Percentiles rank a stretch among this genome's conserved stretches.
phyloP scores from a whole-genome alignment of 37 sponge, comb jelly and placozoan species.

The Chondrosia reniformis region DNA sequence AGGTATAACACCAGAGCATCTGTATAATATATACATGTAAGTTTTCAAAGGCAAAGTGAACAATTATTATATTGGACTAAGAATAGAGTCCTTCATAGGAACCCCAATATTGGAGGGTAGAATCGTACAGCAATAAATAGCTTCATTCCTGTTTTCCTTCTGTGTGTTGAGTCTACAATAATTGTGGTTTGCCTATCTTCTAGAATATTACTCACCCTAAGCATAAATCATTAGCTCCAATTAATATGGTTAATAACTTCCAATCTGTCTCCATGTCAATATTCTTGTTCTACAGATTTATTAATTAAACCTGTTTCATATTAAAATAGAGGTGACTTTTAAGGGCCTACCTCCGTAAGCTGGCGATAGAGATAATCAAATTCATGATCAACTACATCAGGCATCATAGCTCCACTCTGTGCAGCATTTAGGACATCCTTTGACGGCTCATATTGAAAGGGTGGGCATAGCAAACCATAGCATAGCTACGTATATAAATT shows the following conservation, averaged over 20 bases:
- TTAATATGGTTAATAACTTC: slow-evolving; percentile 72
- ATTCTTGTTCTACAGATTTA: slow-evolving; percentile 40
- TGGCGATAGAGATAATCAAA: slow-evolving; percentile 50
- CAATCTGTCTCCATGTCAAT: slow-evolving; percentile 81
- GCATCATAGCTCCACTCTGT: slow-evolving; percentile 81
- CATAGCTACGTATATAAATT: slow-evolving; percentile 58
- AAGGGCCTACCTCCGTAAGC: slow-evolving; percentile 33
- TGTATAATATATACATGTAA: slow-evolving; percentile 2
- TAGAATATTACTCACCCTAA: slow-evolving; percentile 56
- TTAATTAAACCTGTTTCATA: neutral
- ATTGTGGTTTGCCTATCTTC: too few relatives aligned
- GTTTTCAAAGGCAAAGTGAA: too few relatives aligned
- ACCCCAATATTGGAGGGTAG: neutral
- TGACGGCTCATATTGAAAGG: slow-evolving; percentile 59
- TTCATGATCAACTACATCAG: slow-evolving; percentile 61
- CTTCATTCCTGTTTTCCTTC: neutral
- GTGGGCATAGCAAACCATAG: slow-evolving; percentile 64
- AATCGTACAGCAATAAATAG: neutral
- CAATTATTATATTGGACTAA: too few relatives aligned
- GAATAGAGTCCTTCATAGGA: too few relatives aligned
- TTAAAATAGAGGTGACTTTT: neutral
- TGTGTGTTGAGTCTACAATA: too few relatives aligned
- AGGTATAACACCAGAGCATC: slow-evolving; percentile 64
- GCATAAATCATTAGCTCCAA: slow-evolving; percentile 82
- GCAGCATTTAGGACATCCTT: slow-evolving; percentile 83